Conservation (phyloP, 1,140 invertebrate genomes). For the Pararge aegeria region DNA sequence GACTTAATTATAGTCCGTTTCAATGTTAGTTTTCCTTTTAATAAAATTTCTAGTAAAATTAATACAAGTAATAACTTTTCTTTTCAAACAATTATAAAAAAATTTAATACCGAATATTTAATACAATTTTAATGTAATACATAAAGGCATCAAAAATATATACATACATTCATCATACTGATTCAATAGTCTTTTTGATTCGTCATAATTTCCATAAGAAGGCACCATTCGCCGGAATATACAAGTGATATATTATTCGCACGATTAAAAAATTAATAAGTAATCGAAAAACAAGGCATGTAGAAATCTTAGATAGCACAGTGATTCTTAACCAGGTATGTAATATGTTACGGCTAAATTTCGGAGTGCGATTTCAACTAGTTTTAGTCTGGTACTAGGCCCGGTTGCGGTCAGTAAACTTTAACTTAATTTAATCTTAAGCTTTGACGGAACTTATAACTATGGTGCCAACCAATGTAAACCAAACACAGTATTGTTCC, state of each 20-base stretch:
- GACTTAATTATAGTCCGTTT: neutral
- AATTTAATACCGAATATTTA: too few species aligned
- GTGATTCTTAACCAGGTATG: neutral
- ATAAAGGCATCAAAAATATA: neutral
- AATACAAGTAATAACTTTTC: too few species aligned
- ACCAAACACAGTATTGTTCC: too few species aligned
- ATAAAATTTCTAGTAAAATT: neutral
- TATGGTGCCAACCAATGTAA: too few species aligned
- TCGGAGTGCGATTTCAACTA: too few species aligned
- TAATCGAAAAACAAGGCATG: neutral
- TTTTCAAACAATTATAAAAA: neutral
- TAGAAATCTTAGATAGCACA: neutral
- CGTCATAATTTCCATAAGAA: neutral
- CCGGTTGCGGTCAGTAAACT: too few species aligned
- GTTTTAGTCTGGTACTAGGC: too few species aligned
- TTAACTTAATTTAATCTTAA: too few species aligned
- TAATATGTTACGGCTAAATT: neutral
- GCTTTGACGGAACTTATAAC: too few species aligned
- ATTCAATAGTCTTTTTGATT: constrained; percentile 8
- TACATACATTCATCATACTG: constrained; percentile 1
- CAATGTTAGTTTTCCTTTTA: neutral
- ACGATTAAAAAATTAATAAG: neutral
- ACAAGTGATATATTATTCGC: neutral
- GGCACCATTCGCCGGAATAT: neutral
- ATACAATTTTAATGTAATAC: neutral